These are phyloP conservation scores for Leistus spinibarbis DNA, from an alignment of 2,888 invertebrate genomes.

Conservation along the genomic window DNA sequence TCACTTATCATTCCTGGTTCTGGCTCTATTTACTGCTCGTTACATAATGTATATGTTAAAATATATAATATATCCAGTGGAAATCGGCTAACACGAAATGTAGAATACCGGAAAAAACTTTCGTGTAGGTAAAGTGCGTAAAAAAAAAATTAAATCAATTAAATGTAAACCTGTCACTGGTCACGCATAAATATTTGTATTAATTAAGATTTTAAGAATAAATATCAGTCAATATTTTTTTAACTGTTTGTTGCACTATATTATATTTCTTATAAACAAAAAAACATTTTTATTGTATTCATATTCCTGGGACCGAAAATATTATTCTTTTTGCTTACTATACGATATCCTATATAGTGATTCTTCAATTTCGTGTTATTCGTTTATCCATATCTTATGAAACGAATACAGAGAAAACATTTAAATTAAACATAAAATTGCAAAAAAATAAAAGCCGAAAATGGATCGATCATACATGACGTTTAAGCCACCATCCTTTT, in stretches of 20 bases:
- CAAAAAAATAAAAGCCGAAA: conserved; percentile 5
- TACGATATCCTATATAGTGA: not conserved
- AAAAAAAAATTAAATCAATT: not conserved
- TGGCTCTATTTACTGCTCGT: conserved; percentile 34
- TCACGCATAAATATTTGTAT: not conserved
- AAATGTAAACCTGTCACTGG: not conserved
- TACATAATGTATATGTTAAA: conserved; percentile 22
- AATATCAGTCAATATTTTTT: not conserved
- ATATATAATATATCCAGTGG: not conserved
- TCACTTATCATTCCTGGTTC: conserved; percentile 43
- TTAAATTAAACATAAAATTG: not conserved
- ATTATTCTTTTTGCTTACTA: not conserved
- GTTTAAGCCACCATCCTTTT: not conserved
- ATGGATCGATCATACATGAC: not conserved
- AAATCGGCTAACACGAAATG: not conserved
- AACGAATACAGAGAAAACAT: not conserved
- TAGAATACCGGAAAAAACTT: not conserved
- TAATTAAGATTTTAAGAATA: not conserved
- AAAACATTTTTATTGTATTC: not conserved
- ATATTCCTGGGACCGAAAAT: not conserved
- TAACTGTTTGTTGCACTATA: not conserved
- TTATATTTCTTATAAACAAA: not conserved
- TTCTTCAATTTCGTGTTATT: not conserved
- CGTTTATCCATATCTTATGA: not conserved
- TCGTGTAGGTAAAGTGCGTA: not conserved